Evolutionary conservation across 2,797 vertebrate genomes (phyloP), one percentile per base, ranked within the genome.

Genomic region (Craterocephalus amniculus): DNA sequence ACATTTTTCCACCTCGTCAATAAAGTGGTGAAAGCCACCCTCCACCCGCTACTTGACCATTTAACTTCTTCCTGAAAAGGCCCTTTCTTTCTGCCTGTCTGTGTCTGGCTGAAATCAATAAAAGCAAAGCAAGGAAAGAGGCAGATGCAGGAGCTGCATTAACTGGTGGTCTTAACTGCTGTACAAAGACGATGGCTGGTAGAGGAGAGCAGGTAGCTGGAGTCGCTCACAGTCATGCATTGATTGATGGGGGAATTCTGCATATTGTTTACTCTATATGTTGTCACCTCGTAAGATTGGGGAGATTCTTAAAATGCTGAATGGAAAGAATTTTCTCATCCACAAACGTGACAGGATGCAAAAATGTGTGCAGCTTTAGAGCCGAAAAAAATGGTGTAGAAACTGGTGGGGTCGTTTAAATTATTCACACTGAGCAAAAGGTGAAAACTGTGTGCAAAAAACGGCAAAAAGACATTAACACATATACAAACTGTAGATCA

Each of bases 1-100:
- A 95, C 94, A 95, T 94, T 95, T 95, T 95, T 93, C 93, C 92
- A 95, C 94, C 93, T 94, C 90, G 91, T 95, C 94, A 95, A 95
- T 95, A 95, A 92, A 94, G 92, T 93, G 94, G 89, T 94, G 94
- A 95, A 94, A 95, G 93, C 91, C 93, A 94, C 93, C 93, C 95
- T 95, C 92, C 88, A 92, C 89, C 84, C 74, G 87, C 94, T 95
- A 94, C 95, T 95, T 95, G 95, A 95, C 94, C 94, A 87, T 94
- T 95, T 95, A 95, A 95, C 94, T 95, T 95, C 93, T 92, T 92
- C 85, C 89, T 95, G 94, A 95, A 95, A 95, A 94, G 93, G 87
- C 90, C 88, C 86, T 94, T 94, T 94, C 92, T 95, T 92, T 93
- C 90, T 87, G 89, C 89, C 88, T 89, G 87, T 90, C 86, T 93